phyloP scores from a whole-genome alignment of 2,113 vertebrate genomes.

The Mobula hypostoma region DNA sequence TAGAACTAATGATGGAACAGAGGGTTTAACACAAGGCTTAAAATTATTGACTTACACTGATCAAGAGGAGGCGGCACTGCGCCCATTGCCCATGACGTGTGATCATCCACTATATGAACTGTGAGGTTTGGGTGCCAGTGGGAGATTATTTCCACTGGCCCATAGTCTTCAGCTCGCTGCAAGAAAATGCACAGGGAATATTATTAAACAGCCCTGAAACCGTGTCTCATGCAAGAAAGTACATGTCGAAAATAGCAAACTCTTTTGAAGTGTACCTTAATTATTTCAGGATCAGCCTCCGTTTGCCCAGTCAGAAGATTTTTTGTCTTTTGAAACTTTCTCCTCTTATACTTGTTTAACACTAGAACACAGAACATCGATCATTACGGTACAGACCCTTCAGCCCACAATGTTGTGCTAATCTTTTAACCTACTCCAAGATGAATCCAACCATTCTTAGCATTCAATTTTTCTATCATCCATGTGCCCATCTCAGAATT shows the following conservation, averaged over 20 bases:
- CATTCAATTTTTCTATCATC: no score
- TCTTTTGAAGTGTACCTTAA: slow-evolving; percentile 65
- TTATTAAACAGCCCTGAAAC: not conserved
- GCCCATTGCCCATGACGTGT: slow-evolving; percentile 92
- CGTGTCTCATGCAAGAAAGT: not conserved
- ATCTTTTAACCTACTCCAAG: no score
- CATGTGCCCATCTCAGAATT: no score
- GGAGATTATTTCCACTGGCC: slow-evolving; percentile 86
- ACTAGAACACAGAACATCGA: slow-evolving; percentile 53
- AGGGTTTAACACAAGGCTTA: no score
- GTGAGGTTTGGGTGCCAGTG: slow-evolving; percentile 96
- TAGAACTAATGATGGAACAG: no score
- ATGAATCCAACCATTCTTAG: no score
- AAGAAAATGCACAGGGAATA: slow-evolving; percentile 29
- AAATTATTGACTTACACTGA: slow-evolving; percentile 67
- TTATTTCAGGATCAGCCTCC: slow-evolving; percentile 85
- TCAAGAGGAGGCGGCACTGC: slow-evolving; percentile 86
- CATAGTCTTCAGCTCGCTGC: slow-evolving; percentile 85
- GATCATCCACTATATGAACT: slow-evolving; percentile 93
- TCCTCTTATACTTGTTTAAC: slow-evolving; percentile 90
- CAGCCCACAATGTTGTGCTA: no score
- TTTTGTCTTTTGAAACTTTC: slow-evolving; percentile 88
- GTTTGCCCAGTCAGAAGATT: slow-evolving; percentile 89
- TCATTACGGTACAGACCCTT: no score
- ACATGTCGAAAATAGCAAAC: not conserved